These are phyloP conservation scores for Actinia equina DNA, from an alignment of 64 coral and sea anemone genomes.

Conservation along the genomic window DNA sequence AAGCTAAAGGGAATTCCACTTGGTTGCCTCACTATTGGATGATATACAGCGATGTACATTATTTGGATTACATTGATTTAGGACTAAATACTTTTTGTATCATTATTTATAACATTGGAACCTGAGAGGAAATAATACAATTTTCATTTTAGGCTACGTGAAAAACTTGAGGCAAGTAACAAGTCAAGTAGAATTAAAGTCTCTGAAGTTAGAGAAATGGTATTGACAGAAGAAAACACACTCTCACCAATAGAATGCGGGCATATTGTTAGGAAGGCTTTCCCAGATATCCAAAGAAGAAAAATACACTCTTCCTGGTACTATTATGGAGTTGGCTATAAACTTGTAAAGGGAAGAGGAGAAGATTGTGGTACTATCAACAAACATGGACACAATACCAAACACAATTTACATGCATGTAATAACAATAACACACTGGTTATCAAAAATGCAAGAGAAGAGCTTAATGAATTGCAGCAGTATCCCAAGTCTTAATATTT, in stretches of 20 bases:
- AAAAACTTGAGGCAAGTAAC: background rate
- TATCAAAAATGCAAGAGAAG: background rate
- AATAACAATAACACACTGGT: background rate
- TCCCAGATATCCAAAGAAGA: conserved; percentile 37
- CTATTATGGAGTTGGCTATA: conserved; percentile 32
- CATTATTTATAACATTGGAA: too few species aligned
- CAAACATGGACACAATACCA: too few species aligned
- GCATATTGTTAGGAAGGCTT: conserved; percentile 23
- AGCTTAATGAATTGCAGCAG: background rate
- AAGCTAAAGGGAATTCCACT: too few species aligned
- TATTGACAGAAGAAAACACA: background rate
- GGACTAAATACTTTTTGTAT: too few species aligned
- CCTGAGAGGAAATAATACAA: too few species aligned
- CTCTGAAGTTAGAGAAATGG: background rate
- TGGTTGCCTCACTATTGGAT: too few species aligned
- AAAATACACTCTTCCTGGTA: conserved; percentile 29
- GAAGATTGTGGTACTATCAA: too few species aligned
- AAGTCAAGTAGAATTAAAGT: background rate
- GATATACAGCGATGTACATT: too few species aligned
- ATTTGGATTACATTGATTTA: too few species aligned
- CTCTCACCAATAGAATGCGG: background rate
- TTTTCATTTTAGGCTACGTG: background rate
- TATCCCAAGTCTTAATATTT: conserved; percentile 33
- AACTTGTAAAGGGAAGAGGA: background rate
- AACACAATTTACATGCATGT: too few species aligned